Percentiles rank a stretch among this genome's conserved stretches.
phyloP scores from a whole-genome alignment of 2,888 invertebrate genomes.

The Oligia latruncula region DNA sequence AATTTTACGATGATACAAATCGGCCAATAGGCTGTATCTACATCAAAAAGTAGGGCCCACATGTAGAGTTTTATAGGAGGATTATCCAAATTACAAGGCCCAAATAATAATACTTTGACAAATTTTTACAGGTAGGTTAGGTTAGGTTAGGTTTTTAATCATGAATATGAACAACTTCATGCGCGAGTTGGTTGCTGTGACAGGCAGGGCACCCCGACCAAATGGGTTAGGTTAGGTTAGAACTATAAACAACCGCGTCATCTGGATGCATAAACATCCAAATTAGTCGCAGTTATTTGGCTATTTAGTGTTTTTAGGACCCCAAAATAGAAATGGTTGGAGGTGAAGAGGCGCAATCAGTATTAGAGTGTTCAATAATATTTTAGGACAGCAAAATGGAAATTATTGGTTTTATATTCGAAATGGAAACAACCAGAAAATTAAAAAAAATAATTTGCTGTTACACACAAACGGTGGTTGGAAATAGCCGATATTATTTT shows the following conservation, averaged over 20 bases:
- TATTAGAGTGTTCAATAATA: neutral
- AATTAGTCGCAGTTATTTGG: neutral
- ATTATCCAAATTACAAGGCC: neutral
- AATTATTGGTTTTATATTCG: neutral
- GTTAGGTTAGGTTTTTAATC: no score
- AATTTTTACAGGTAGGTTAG: neutral
- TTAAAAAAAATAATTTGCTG: neutral
- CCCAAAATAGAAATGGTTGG: no score
- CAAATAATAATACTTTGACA: neutral
- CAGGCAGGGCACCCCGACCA: no score
- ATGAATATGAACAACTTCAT: neutral
- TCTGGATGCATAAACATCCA: neutral
- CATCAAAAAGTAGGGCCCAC: neutral
- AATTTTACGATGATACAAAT: neutral
- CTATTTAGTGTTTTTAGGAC: no score
- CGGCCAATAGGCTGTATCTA: neutral
- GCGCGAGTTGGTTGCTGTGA: no score
- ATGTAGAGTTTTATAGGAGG: neutral
- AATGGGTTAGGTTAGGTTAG: no score
- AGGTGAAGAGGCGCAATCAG: no score
- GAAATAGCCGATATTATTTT: neutral
- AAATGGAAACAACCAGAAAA: neutral
- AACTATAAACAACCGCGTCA: neutral
- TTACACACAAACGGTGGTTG: neutral
- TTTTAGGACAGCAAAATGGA: neutral